Evolutionary conservation across 2,888 invertebrate species (phyloP), one percentile per base, ranked within the genome.

Genomic region (Eilema griseolum): DNA sequence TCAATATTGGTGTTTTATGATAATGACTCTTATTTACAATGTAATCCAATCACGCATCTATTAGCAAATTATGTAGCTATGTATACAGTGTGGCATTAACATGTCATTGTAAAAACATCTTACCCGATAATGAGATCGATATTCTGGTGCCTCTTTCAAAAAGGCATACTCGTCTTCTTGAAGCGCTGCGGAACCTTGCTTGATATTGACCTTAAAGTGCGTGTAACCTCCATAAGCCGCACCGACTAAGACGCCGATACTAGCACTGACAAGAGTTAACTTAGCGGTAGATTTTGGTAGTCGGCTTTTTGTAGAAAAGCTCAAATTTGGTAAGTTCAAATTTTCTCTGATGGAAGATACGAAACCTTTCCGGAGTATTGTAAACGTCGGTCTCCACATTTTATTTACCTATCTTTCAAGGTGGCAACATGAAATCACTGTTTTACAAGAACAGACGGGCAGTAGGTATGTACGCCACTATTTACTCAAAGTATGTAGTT

Each of bases 261-360:
- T 94, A 1, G 96, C 96, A 74, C 97, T 96, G 2, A 96, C 89
- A 41, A 97, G 76, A 31, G 96, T 96, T 76, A 96, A 83, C 82
- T 96, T 96, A 0, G 90, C 86, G 14, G 93, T 90, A 8, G 94
- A 94, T 76, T 85, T 90, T 67, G 93, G 89, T 20, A 88, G 75
- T 82, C 91, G 92, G 86, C 88, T 89, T 84, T 89, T 92, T 2
- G 91, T 90, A 3, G 94, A 91, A 81, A 93, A 92, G 62, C 87
- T 84, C 70, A 89, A 69, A 83, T 88, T 92, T 5, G 89, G 80
- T 52, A 90, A 69, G 68, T 82, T 83, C 31, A 85, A 77, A 81
- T 90, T 92, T 63, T 93, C 92, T 80, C 86, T 90, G 8, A 92
- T 33, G 3, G 91, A 86, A 56, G 93, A 90, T 70, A 90, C 77